Percentiles rank a stretch among this genome's conserved stretches.
Conservation (phyloP, 92 coral and sea anemone species). For the Meandrina meandrites region DNA sequence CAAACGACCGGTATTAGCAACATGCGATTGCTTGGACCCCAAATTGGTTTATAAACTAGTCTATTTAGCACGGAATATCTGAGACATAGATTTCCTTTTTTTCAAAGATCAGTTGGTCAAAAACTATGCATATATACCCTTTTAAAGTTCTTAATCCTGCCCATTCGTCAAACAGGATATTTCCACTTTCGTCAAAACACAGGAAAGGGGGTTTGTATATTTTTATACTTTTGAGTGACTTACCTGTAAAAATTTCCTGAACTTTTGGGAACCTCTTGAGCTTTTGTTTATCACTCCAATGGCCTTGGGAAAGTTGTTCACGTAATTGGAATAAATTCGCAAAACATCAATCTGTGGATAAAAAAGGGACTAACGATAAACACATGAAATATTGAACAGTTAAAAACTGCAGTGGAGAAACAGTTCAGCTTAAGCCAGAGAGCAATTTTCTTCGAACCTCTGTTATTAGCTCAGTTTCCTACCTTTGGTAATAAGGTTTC, state of each 20-base stretch:
- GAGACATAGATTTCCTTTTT: too few relatives aligned
- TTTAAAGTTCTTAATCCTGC: too few relatives aligned
- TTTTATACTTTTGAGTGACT: background rate
- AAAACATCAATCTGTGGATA: conserved; percentile 81
- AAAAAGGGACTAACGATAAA: background rate
- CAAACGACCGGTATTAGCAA: too few relatives aligned
- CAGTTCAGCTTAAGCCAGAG: background rate
- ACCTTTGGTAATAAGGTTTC: too few relatives aligned
- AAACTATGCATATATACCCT: too few relatives aligned
- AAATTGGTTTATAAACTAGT: too few relatives aligned
- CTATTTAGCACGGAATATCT: too few relatives aligned
- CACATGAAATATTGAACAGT: background rate
- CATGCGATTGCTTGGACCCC: too few relatives aligned
- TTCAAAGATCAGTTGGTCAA: too few relatives aligned
- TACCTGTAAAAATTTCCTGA: conserved; percentile 87
- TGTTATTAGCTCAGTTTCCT: too few relatives aligned
- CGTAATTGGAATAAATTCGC: conserved; percentile 93
- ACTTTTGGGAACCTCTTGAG: conserved; percentile 89
- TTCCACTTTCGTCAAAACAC: background rate
- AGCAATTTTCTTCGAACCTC: too few relatives aligned
- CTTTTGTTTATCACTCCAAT: conserved; percentile 92
- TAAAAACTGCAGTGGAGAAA: background rate
- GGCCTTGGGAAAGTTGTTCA: conserved; percentile 94
- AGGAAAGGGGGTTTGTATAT: background rate
- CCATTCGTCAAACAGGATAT: too few relatives aligned